Conservation (phyloP, 2,113 vertebrate species). For the Hemiscyllium ocellatum region DNA sequence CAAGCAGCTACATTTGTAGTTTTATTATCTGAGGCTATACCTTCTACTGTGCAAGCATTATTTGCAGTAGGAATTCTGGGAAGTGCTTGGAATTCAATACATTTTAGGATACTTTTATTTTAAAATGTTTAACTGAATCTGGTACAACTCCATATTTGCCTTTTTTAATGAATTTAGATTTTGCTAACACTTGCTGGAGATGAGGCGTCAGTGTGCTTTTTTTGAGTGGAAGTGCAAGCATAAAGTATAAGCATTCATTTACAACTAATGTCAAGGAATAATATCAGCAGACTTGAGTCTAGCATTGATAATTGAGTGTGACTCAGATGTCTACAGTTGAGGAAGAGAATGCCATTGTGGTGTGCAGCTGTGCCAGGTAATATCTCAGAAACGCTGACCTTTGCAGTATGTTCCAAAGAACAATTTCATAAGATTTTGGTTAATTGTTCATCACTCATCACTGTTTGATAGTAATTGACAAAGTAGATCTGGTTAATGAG, state of each 20-base stretch:
- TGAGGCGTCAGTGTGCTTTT: not conserved
- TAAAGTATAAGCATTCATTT: not conserved
- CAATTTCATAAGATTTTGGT: not conserved
- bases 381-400: not conserved
- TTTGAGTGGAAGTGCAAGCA: not conserved
- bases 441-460: not conserved
- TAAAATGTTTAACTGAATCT: not conserved
- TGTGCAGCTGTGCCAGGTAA: not conserved
- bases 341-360: not conserved
- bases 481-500: not conserved
- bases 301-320: not conserved
- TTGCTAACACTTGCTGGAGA: not conserved
- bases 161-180: not conserved
- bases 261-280: not conserved
- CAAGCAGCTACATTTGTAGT: not conserved
- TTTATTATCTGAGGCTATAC: not conserved
- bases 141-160: not conserved
- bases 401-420: not conserved
- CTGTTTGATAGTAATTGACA: not conserved
- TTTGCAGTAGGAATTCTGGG: not conserved
- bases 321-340: not conserved
- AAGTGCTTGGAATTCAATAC: not conserved
- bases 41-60: not conserved
- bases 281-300: not conserved
- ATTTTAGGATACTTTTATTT: not conserved